A percentile compares a stretch with the other conserved stretches of the same genome.
These are phyloP conservation scores for Masnerella sp. DNA, from an alignment of 2,888 invertebrate genomes.

Conservation along the genomic window DNA sequence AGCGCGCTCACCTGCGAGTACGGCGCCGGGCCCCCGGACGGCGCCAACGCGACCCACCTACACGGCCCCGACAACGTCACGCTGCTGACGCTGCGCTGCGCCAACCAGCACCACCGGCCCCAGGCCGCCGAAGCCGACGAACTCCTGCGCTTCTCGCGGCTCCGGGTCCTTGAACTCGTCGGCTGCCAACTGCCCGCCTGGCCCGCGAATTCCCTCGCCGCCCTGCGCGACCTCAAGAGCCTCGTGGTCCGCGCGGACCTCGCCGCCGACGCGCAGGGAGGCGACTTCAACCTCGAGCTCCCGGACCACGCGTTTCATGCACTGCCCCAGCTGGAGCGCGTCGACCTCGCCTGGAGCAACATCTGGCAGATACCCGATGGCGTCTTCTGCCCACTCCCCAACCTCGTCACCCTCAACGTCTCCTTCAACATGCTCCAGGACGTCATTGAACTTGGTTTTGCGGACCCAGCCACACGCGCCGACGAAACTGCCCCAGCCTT, in stretches of 20 bases:
- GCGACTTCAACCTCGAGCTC: constrained; percentile 86
- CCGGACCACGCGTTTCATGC: constrained; percentile 87
- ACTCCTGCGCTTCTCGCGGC: constrained; percentile 88
- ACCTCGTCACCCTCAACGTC: constrained; percentile 89
- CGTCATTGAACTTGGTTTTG: constrained; percentile 90
- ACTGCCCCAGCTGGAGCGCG: constrained; percentile 87
- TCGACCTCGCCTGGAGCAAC: constrained; percentile 92
- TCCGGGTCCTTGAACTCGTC: constrained; percentile 89
- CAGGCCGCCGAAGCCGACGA: constrained; percentile 76
- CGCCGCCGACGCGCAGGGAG: constrained; percentile 66
- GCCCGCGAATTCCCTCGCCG: constrained; percentile 88
- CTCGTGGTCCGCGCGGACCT: constrained; percentile 86
- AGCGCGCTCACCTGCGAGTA: constrained; percentile 79
- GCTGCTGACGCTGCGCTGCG: constrained; percentile 68
- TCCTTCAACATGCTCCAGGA: constrained; percentile 93
- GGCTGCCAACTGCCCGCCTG: constrained; percentile 92
- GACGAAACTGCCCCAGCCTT: no score
- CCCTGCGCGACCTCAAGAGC: constrained; percentile 89
- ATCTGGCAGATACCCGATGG: constrained; percentile 93
- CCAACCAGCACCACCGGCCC: constrained; percentile 23
- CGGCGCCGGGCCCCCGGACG: constrained; percentile 81
- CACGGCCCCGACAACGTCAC: constrained; percentile 83
- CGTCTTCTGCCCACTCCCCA: constrained; percentile 89
- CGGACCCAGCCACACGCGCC: no score
- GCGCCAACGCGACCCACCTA: constrained; percentile 86